Base-by-base conservation (phyloP, 2,888 invertebrate genomes). In the Galerucella pusilla region DNA sequence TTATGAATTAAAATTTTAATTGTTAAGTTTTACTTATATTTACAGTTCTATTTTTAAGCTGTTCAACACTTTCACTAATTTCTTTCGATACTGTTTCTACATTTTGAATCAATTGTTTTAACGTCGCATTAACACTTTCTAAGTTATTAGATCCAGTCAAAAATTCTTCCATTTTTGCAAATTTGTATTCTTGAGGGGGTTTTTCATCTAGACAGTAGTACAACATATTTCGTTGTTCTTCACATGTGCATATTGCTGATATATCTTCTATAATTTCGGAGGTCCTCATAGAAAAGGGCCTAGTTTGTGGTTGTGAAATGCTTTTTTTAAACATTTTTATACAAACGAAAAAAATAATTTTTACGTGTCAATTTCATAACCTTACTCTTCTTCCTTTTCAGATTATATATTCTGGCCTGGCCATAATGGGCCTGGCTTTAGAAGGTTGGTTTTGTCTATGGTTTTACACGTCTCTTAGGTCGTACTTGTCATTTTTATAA, bases 161-260 rank as follows among this genome's bases (percentile, higher is more conserved):
- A 75, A 85, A 85, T n/a, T 83, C 82, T 68, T 84, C 83, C 35
- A 85, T 80, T 80, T 82, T 83, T 9, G 78, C 69, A 70, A 84
- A 80, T 75, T 80, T 82, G 2, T 77, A 73, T 69, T 85, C 83
- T 35, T 83, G 59, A 12, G 82, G 83, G 0, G 84, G 84, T 67
- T 80, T 82, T 69, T 84, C 82, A 73, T 85, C 84, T 67, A 85
- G 71, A 75, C 84, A 83, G 59, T 73, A 77, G 77, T 80, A 85
- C 25, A 85, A 77, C 78, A 84, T 83, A 70, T 81, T 81, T 64
- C 83, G 67, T 77, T 84, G 78, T 4, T 83, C 81, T 64, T 81
- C 81, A 25, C 79, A 75, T 10, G 72, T 49, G 52, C 77, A 80
- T 63, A 84, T 72, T 10, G 78, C 77, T 70, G 82, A 79, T 9